Evolutionary conservation across 2,113 vertebrate species (phyloP).

Genomic region (Gobiocypris rarus): DNA sequence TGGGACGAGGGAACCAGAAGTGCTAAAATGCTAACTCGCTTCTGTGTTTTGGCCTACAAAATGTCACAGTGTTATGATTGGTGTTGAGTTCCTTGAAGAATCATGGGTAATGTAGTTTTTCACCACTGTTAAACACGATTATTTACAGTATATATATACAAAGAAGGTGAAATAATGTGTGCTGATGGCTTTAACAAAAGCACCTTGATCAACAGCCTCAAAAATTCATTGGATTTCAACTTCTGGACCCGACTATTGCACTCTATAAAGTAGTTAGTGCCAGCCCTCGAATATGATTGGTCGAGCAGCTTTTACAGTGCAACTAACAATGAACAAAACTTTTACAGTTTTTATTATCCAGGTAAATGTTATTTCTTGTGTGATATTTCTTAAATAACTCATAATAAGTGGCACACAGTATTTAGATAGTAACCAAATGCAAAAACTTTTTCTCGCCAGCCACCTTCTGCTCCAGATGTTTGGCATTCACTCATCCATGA

Average conservation of each 20-base stretch:
- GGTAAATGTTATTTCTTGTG: neutral
- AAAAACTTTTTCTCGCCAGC: neutral
- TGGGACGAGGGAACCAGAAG: too few species aligned
- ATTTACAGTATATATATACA: neutral
- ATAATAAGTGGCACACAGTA: neutral
- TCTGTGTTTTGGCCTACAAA: too few species aligned
- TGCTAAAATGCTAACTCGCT: too few species aligned
- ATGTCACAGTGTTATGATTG: neutral
- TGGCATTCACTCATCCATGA: neutral
- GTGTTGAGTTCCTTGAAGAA: neutral
- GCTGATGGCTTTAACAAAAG: neutral
- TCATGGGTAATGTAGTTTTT: neutral
- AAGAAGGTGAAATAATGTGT: neutral
- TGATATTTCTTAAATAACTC: neutral
- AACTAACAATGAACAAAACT: neutral
- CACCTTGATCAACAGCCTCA: neutral
- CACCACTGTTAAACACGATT: neutral
- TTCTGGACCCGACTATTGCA: neutral
- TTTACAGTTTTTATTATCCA: neutral
- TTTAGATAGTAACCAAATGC: neutral
- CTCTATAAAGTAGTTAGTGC: neutral
- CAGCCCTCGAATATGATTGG: neutral
- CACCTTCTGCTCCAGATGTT: constrained; percentile 29
- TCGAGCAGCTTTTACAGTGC: neutral
- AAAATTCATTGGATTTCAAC: neutral